phyloP scores from a whole-genome alignment of 1,140 invertebrate genomes.

The Heliconius eleuchia region DNA sequence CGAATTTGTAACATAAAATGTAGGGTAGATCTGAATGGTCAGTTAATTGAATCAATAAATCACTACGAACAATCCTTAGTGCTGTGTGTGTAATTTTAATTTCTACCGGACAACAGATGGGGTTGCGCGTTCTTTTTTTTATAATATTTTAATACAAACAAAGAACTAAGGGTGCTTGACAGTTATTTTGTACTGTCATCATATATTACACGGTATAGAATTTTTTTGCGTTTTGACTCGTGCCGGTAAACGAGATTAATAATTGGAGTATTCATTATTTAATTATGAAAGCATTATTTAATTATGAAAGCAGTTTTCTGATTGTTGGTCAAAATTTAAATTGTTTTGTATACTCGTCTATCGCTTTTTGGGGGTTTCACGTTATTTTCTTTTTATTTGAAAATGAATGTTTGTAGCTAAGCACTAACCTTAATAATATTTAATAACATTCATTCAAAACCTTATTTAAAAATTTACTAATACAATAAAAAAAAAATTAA shows the following conservation, averaged over 20 bases:
- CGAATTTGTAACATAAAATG: constrained; percentile 58
- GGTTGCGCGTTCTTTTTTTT: constrained; percentile 62
- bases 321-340: neutral
- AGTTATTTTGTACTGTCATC: constrained; percentile 48
- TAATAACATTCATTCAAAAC: too few species aligned
- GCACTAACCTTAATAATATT: too few species aligned
- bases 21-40: constrained; percentile 68
- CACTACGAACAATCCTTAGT: constrained; percentile 51
- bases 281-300: constrained; percentile 12
- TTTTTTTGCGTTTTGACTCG: constrained; percentile 52
- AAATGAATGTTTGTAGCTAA: too few species aligned
- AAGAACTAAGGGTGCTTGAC: constrained; percentile 49
- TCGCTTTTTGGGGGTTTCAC: neutral
- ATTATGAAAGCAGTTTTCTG: neutral
- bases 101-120: constrained; percentile 53
- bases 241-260: constrained; percentile 53
- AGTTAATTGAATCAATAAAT: constrained; percentile 77
- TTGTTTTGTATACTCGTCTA: neutral
- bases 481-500: too few species aligned
- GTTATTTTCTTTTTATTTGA: neutral
- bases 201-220: constrained; percentile 52
- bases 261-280: constrained; percentile 46
- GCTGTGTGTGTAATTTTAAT: constrained; percentile 37
- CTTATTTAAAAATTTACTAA: too few species aligned
- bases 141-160: constrained; percentile 47